Conservation (phyloP, 2,888 invertebrate genomes). For the Andrena bicolor region DNA sequence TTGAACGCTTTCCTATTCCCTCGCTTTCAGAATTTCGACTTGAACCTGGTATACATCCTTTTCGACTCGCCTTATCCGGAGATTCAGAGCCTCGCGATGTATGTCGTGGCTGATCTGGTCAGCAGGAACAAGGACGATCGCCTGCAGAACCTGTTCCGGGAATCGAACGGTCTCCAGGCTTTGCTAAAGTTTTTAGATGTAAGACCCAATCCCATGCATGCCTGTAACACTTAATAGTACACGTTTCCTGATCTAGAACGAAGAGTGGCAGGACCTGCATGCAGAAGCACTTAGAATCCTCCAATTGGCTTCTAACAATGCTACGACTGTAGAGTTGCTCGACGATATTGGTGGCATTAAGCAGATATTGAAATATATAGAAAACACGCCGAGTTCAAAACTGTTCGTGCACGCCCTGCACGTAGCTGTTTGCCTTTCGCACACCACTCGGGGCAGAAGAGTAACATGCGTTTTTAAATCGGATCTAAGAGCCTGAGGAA, state of each 20-base stretch:
- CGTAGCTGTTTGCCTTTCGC: conserved; percentile 72
- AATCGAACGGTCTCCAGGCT: conserved; percentile 86
- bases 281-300: conserved; percentile 69
- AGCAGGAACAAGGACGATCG: conserved; percentile 85
- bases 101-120: conserved; percentile 85
- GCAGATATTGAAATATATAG: conserved; percentile 72
- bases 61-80: conserved; percentile 86
- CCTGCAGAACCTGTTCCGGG: conserved; percentile 86
- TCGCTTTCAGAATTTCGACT: conserved; percentile 84
- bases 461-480: conserved; percentile 57
- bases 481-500: background rate
- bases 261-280: conserved; percentile 75
- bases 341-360: conserved; percentile 69
- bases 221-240: background rate
- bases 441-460: conserved; percentile 71
- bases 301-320: conserved; percentile 70
- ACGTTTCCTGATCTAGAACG: conserved; percentile 62
- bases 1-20: background rate
- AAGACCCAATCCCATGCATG: conserved; percentile 30
- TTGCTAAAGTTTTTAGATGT: conserved; percentile 87
- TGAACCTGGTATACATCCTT: conserved; percentile 85
- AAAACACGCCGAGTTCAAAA: conserved; percentile 55
- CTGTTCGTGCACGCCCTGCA: conserved; percentile 66
- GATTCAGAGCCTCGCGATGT: conserved; percentile 86
- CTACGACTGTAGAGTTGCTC: conserved; percentile 69